Base-by-base conservation (phyloP, 2,797 vertebrate genomes). In the Tokudaia tokunoshimensis region DNA sequence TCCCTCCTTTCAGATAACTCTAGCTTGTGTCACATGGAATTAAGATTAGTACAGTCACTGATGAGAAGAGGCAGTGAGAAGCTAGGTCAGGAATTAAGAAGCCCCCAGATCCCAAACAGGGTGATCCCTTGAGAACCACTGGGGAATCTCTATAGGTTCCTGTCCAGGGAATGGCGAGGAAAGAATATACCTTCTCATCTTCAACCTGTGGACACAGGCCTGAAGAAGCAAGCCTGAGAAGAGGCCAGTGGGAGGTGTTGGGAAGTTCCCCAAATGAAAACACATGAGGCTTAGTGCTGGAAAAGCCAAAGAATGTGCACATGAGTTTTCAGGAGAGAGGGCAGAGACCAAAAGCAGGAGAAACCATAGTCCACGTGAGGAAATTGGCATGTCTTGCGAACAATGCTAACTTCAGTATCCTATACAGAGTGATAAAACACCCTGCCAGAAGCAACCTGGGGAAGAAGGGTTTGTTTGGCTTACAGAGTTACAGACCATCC, bases 291-390 rank as follows among this genome's bases (percentile, higher is more conserved):
- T 14, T 29, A 3, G 63, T 26, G 6, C 70, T 3, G 7, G 65
- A 67, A 41, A 31, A 44, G 34, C 13, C 57, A 24, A 26, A 34
- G 44, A 57, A 31, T 22, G 0, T 67, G 37, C 29, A 22, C 15
- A 22, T 65, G 41, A 65, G 61, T 47, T 47, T 84, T 47, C 17
- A 34, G 15, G 82, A 65, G 41, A 65, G 11, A 74, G 12, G 11
- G 11, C 0, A 15, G 70, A 47, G 55, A 37, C 6, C 5, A 2
- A 61, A 75, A 52, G 37, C 4, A 10, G 37, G 2, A 26, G 81
- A 81, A 63, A 31, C 2, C 52, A 70, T 44, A 70, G 29, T 12
- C 0, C 0, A 5, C 1, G 57, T 1, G 2, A n/a, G 70, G 70
- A n/a, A 15, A 50, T 19, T 1, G 29, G 26, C 15, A 0, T 3